Evolutionary conservation across 2,113 vertebrate genomes (phyloP).

Genomic region (Gymnogyps californianus): DNA sequence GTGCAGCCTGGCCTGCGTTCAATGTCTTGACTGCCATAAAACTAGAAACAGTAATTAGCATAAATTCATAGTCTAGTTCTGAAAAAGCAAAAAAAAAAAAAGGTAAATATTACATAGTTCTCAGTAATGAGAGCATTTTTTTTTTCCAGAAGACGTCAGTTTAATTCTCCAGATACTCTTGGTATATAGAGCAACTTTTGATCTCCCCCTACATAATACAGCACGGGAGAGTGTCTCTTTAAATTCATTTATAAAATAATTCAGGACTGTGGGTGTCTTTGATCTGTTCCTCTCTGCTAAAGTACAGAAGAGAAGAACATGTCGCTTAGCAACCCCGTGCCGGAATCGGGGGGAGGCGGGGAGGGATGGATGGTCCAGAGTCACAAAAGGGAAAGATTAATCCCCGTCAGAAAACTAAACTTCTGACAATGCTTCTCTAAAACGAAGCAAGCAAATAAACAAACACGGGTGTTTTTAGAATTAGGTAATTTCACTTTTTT

Average conservation of each 20-base stretch:
- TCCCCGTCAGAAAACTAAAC: conserved; percentile 35
- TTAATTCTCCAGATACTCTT: not conserved
- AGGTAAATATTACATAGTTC: not conserved
- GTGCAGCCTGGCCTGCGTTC: not conserved
- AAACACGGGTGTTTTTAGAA: not conserved
- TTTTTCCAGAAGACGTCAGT: not conserved
- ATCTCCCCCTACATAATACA: not conserved
- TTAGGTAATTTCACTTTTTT: not conserved
- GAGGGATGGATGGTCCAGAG: conserved; percentile 58
- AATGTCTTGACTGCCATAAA: not conserved
- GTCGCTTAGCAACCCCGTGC: conserved; percentile 71
- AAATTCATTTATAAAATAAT: conserved; percentile 64
- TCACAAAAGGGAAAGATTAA: conserved; percentile 37
- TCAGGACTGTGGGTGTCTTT: conserved; percentile 66
- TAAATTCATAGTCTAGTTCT: not conserved
- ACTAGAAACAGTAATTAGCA: not conserved
- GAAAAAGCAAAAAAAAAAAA: not conserved
- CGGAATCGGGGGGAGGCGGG: not conserved
- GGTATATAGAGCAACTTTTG: not conserved
- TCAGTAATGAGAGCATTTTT: not conserved
- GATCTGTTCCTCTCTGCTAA: conserved; percentile 59
- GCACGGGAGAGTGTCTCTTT: conserved; percentile 42
- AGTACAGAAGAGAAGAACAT: conserved; percentile 62
- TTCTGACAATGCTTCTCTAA: conserved; percentile 32
- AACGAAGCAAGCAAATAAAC: not conserved